A percentile compares a stretch with the other conserved stretches of the same genome.
phyloP scores from a whole-genome alignment of 2,113 vertebrate species.

The Syngnathoides biaculeatus region DNA sequence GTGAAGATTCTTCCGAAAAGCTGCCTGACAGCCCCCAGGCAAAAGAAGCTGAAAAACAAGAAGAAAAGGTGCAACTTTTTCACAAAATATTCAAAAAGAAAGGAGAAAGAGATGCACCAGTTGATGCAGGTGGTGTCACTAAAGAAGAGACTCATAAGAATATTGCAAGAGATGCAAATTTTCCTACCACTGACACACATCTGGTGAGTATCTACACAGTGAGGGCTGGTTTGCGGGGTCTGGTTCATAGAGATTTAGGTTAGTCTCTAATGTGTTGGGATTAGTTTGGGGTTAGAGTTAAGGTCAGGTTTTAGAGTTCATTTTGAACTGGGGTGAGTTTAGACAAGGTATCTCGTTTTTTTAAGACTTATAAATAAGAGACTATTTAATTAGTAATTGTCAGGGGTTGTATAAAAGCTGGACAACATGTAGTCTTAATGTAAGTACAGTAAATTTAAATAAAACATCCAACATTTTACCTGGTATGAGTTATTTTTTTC shows the following conservation, averaged over 20 bases:
- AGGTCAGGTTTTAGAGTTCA: not conserved
- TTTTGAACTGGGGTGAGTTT: not conserved
- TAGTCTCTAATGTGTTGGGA: not conserved
- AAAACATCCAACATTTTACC: not conserved
- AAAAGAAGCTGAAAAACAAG: constrained; percentile 29
- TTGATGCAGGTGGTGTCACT: not conserved
- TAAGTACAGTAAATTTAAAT: not conserved
- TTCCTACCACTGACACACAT: constrained; percentile 11
- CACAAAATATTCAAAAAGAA: constrained; percentile 53
- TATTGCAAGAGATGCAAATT: constrained; percentile 22
- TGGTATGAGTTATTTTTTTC: not conserved
- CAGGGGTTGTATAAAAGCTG: not conserved
- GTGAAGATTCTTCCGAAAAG: constrained; percentile 6
- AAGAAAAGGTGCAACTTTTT: constrained; percentile 17
- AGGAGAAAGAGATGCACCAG: not conserved
- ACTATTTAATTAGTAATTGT: not conserved
- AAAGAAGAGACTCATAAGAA: constrained; percentile 18
- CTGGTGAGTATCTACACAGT: constrained; percentile 34
- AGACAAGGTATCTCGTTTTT: not conserved
- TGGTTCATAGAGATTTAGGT: not conserved
- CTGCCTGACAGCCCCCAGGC: not conserved
- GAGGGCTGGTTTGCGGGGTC: not conserved
- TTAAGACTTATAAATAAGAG: not conserved
- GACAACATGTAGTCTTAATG: not conserved
- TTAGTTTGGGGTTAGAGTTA: not conserved